These are phyloP conservation scores for Sphaeridia pumilis DNA, from an alignment of 2,888 invertebrate species.

Conservation along the genomic window DNA sequence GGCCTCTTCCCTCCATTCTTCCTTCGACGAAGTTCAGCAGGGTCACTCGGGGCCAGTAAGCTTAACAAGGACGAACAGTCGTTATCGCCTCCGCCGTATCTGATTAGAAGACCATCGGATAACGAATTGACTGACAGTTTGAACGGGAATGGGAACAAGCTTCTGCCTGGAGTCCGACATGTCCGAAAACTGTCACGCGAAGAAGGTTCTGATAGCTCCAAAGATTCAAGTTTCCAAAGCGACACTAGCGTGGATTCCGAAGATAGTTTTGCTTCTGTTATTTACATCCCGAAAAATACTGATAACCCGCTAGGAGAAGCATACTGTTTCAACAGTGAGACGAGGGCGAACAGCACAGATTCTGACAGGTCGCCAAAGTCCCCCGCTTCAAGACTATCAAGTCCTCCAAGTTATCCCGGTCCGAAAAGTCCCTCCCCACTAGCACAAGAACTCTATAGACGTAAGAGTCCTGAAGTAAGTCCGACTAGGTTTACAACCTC, in stretches of 20 bases:
- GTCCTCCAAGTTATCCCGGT: conserved; percentile 30
- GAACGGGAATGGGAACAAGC: conserved; percentile 26
- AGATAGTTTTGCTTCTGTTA: conserved; percentile 85
- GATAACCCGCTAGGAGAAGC: conserved; percentile 13
- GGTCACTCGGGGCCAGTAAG: conserved; percentile 27
- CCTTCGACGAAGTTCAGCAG: conserved; percentile 31
- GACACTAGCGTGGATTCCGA: conserved; percentile 90
- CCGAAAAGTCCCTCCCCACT: conserved; percentile 34
- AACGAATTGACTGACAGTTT: conserved; percentile 17
- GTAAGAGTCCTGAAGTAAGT: conserved; percentile 30
- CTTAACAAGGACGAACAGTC: conserved; percentile 17
- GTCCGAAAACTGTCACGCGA: conserved; percentile 70
- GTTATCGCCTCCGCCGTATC: conserved; percentile 20
- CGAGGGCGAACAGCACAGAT: conserved; percentile 36
- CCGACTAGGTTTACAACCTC: conserved; percentile 18
- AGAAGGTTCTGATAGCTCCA: conserved; percentile 56
- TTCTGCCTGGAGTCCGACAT: conserved; percentile 32
- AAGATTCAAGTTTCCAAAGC: conserved; percentile 66
- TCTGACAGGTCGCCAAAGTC: conserved; percentile 37
- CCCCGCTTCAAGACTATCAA: conserved; percentile 36
- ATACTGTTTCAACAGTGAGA: conserved; percentile 23
- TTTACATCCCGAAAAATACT: conserved; percentile 63
- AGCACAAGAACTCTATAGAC: conserved; percentile 26
- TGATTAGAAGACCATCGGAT: conserved; percentile 23
- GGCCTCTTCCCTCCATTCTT: conserved; percentile 36